A percentile compares a stretch with the other conserved stretches of the same genome.
These are phyloP conservation scores for Camponotus pennsylvanicus DNA, from an alignment of 1,140 invertebrate species.

Conservation along the genomic window DNA sequence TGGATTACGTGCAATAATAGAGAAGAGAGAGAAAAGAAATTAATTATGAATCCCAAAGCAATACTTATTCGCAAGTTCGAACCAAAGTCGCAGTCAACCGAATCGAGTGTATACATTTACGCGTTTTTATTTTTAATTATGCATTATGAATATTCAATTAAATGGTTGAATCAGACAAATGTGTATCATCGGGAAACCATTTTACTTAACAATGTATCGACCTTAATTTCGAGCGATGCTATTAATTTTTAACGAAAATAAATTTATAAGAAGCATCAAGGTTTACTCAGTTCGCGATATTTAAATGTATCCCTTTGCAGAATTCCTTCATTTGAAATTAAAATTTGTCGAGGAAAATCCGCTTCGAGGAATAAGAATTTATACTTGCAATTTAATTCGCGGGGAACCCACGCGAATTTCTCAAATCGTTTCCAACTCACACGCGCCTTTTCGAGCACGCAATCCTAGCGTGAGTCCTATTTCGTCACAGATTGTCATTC, in stretches of 20 bases:
- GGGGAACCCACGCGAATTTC: neutral
- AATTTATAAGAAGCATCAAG: neutral
- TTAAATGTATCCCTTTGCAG: neutral
- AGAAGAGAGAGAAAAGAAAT: slow-evolving; percentile 1
- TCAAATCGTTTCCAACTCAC: neutral
- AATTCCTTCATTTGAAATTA: neutral
- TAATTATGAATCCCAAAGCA: slow-evolving; percentile 10
- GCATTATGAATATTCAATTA: neutral
- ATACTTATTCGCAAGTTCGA: slow-evolving; percentile 29
- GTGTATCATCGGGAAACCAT: neutral
- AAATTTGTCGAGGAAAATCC: neutral
- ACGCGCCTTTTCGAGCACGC: neutral
- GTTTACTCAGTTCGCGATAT: neutral
- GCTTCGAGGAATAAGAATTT: no score
- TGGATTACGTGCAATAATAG: neutral
- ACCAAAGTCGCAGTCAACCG: no score
- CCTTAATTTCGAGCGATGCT: neutral
- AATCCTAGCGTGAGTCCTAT: neutral
- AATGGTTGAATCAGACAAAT: neutral
- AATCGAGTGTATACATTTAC: neutral
- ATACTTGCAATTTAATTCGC: neutral
- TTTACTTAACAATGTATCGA: neutral
- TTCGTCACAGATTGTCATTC: neutral
- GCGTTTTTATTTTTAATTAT: slow-evolving; percentile 37
- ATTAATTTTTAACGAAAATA: neutral